These are phyloP conservation scores for Chelmon rostratus DNA, from an alignment of 2,797 vertebrate genomes.

Conservation along the genomic window DNA sequence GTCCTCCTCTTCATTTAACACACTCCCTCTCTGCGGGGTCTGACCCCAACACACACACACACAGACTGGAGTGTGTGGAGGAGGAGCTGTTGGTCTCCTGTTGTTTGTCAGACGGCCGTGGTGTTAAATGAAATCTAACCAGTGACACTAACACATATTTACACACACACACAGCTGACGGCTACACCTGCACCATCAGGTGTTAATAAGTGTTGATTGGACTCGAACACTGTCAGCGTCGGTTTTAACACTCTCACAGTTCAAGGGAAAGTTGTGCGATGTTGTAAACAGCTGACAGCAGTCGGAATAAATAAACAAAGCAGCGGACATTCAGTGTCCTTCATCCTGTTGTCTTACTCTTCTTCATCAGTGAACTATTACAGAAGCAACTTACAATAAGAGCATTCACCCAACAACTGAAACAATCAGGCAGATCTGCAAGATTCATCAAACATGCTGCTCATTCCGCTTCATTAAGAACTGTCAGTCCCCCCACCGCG, in stretches of 20 bases:
- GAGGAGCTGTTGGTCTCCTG: conserved; percentile 16
- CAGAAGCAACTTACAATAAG: no score
- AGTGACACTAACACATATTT: neutral
- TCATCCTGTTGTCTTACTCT: neutral
- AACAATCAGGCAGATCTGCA: no score
- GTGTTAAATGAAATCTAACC: conserved; percentile 23
- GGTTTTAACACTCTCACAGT: conserved; percentile 13
- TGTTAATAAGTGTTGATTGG: conserved; percentile 51
- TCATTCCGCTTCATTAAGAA: no score
- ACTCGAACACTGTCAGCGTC: conserved; percentile 18
- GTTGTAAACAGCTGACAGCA: neutral
- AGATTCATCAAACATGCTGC: no score
- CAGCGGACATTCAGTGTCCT: neutral
- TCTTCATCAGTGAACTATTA: no score
- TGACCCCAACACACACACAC: conserved; percentile 6
- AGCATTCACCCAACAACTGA: no score
- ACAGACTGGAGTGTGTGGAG: conserved; percentile 7
- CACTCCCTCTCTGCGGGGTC: conserved; percentile 38
- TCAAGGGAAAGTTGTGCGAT: neutral
- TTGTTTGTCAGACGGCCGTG: conserved; percentile 11
- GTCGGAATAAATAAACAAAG: neutral
- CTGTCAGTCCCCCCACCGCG: no score
- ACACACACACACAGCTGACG: neutral
- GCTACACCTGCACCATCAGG: neutral
- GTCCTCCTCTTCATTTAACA: conserved; percentile 24